A percentile compares a stretch with the other conserved stretches of the same genome.
phyloP scores from a whole-genome alignment of 2,888 invertebrate species.

The Rhamnusium bicolor region DNA sequence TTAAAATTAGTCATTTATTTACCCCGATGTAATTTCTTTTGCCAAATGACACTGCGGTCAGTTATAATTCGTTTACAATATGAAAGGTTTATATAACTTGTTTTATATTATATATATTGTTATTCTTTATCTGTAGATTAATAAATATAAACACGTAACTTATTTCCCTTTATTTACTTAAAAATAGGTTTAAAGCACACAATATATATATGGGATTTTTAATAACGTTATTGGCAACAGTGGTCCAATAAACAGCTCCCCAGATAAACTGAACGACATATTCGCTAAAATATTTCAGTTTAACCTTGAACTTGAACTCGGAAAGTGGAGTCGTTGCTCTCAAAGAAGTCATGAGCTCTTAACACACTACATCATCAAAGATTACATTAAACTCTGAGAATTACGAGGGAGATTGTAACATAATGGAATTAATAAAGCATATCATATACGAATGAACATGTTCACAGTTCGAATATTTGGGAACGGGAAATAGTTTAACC shows the following conservation, averaged over 20 bases:
- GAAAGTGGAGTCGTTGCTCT: slow-evolving; percentile 46
- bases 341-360: slow-evolving; percentile 43
- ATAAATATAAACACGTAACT: too few relatives aligned
- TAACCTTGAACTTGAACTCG: slow-evolving; percentile 55
- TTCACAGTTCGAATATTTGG: background rate
- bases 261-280: slow-evolving; percentile 20
- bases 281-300: slow-evolving; percentile 41
- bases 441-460: background rate
- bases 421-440: background rate
- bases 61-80: too few relatives aligned
- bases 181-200: too few relatives aligned
- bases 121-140: too few relatives aligned
- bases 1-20: too few relatives aligned
- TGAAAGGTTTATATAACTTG: too few relatives aligned
- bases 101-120: too few relatives aligned
- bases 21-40: too few relatives aligned
- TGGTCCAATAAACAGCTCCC: slow-evolving; percentile 14
- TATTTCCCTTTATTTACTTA: background rate
- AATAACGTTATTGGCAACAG: slow-evolving; percentile 2
- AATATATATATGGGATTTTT: too few relatives aligned
- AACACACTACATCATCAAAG: slow-evolving; percentile 25
- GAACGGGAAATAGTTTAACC: background rate
- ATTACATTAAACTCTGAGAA: background rate
- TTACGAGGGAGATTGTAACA: background rate
- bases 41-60: too few relatives aligned